Conservation (phyloP, 2,888 invertebrate species). For the Leptinotarsa juncta region DNA sequence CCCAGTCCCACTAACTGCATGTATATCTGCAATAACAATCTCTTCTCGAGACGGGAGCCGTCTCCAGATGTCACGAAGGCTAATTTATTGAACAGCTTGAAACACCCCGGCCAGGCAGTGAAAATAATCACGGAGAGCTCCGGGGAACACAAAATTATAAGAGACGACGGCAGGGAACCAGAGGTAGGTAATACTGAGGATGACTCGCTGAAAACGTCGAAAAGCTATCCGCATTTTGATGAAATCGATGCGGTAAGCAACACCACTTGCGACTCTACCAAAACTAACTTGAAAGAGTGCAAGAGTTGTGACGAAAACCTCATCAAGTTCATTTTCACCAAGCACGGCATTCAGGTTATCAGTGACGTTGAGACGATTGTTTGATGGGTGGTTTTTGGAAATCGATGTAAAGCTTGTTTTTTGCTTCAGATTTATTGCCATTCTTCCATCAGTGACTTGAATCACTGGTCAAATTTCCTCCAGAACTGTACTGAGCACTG, state of each 20-base stretch:
- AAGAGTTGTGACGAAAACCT: slow-evolving; percentile 66
- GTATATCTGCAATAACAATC: slow-evolving; percentile 64
- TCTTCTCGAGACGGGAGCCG: slow-evolving; percentile 56
- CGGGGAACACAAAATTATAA: slow-evolving; percentile 64
- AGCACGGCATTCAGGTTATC: slow-evolving; percentile 83
- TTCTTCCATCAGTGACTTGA: background rate
- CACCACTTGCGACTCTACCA: slow-evolving; percentile 49
- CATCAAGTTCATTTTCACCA: slow-evolving; percentile 79
- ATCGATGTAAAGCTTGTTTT: background rate
- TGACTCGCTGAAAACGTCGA: slow-evolving; percentile 60
- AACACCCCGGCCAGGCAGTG: slow-evolving; percentile 79
- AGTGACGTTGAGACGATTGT: slow-evolving; percentile 83
- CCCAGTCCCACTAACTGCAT: slow-evolving; percentile 66
- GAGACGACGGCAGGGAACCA: slow-evolving; percentile 44
- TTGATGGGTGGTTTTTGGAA: slow-evolving; percentile 52
- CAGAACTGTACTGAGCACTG: no score
- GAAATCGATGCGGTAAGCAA: slow-evolving; percentile 46
- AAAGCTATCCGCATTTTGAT: slow-evolving; percentile 62
- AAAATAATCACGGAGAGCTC: slow-evolving; percentile 73
- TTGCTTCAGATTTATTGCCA: no score
- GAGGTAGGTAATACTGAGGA: slow-evolving; percentile 56
- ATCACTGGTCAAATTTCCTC: background rate
- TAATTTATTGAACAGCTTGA: slow-evolving; percentile 55
- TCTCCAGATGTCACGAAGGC: slow-evolving; percentile 56
- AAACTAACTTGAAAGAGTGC: slow-evolving; percentile 67